Conservation (phyloP, 2,888 invertebrate genomes). For the Pristionchus entomophagus region DNA sequence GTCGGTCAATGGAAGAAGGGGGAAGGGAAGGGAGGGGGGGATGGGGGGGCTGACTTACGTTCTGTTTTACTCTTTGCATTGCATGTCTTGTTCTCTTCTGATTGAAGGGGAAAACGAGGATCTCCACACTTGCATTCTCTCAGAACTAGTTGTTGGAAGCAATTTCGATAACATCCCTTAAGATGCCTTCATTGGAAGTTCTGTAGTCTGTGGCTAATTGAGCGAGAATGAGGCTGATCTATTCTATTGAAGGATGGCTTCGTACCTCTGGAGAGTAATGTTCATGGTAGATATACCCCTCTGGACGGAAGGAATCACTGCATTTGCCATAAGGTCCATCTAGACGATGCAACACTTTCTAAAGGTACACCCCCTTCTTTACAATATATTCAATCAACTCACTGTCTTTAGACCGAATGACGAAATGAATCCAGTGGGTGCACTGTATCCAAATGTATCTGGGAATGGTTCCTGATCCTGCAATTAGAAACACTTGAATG, state of each 20-base stretch:
- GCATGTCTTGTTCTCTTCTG: conserved; percentile 65
- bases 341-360: conserved; percentile 74
- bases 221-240: too few relatives aligned
- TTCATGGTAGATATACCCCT: conserved; percentile 74
- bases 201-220: too few relatives aligned
- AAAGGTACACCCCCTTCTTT: neutral
- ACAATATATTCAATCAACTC: neutral
- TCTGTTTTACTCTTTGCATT: conserved; percentile 64
- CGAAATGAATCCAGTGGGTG: conserved; percentile 75
- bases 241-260: neutral
- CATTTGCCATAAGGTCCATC: conserved; percentile 74
- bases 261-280: conserved; percentile 75
- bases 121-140: conserved; percentile 74
- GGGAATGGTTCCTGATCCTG: conserved; percentile 75
- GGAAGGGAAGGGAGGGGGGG: neutral
- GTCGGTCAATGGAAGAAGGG: neutral
- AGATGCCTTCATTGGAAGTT: neutral
- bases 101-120: conserved; percentile 74
- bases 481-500: neutral
- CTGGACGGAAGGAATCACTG: conserved; percentile 72
- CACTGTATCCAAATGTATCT: conserved; percentile 75
- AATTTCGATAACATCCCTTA: conserved; percentile 75
- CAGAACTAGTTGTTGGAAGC: conserved; percentile 74
- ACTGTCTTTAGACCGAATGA: conserved; percentile 76
- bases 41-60: conserved; percentile 51